phyloP scores from a whole-genome alignment of 2,888 invertebrate species.

The Lasioglossum marginatum region DNA sequence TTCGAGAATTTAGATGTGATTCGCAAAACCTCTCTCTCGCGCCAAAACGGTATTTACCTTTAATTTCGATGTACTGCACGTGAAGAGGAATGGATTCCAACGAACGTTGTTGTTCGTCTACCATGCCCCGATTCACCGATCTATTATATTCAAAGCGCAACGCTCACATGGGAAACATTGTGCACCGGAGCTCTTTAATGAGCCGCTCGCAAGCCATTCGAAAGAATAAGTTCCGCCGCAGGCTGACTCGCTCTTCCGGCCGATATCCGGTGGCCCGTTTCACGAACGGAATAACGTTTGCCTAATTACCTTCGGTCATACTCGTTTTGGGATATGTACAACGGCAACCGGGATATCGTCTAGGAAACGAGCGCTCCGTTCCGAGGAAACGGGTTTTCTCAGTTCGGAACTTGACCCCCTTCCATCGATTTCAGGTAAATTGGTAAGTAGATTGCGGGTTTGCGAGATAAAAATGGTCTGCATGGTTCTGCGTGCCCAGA shows the following conservation, averaged over 20 bases:
- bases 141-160: slow-evolving; percentile 63
- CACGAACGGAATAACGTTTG: slow-evolving; percentile 23
- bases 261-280: slow-evolving; percentile 12
- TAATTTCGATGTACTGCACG: neutral
- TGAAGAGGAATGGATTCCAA: neutral
- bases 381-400: neutral
- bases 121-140: slow-evolving; percentile 45
- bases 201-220: slow-evolving; percentile 50
- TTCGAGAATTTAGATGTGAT: neutral
- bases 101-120: slow-evolving; percentile 6
- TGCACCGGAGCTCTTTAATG: slow-evolving; percentile 47
- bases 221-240: slow-evolving; percentile 51
- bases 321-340: slow-evolving; percentile 10
- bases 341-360: neutral
- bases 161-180: slow-evolving; percentile 44
- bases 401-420: neutral
- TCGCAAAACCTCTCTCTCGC: neutral
- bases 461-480: neutral
- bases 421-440: neutral
- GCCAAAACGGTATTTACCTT: neutral
- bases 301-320: slow-evolving; percentile 20
- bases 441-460: neutral
- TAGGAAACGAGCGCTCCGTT: neutral
- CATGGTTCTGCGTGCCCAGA: neutral
- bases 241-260: neutral